Conservation (phyloP, 2,113 vertebrate genomes). For the Hydrochoerus hydrochaeris region DNA sequence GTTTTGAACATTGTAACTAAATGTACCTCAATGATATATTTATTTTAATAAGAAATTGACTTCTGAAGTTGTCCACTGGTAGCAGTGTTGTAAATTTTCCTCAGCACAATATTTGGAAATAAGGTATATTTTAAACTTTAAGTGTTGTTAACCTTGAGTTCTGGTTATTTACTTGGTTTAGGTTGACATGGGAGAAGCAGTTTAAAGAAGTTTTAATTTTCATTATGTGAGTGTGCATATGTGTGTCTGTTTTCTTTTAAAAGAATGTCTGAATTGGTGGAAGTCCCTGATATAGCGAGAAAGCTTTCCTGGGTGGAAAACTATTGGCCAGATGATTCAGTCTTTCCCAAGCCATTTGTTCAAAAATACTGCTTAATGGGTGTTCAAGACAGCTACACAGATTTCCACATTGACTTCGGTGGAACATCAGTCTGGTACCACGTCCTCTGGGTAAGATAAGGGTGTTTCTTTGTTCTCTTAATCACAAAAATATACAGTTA, state of each 20-base stretch:
- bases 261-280: constrained; percentile 98
- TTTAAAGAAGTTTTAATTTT: constrained; percentile 61
- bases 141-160: constrained; percentile 59
- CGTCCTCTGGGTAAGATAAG: constrained; percentile 95
- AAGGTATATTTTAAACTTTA: constrained; percentile 46
- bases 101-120: constrained; percentile 54
- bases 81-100: constrained; percentile 29
- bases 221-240: neutral
- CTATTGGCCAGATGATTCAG: constrained; percentile 99
- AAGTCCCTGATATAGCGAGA: constrained; percentile 96
- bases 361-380: constrained; percentile 99
- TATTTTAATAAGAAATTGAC: constrained; percentile 53
- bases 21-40: constrained; percentile 50
- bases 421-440: constrained; percentile 99
- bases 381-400: constrained; percentile 98
- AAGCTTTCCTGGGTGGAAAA: constrained; percentile 99
- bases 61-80: constrained; percentile 2
- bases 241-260: constrained; percentile 67
- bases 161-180: constrained; percentile 59
- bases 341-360: constrained; percentile 99
- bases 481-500: neutral
- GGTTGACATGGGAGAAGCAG: constrained; percentile 20
- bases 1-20: constrained; percentile 50
- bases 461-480: constrained; percentile 43
- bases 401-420: constrained; percentile 99